Evolutionary conservation across 2,888 invertebrate genomes (phyloP).

Genomic region (Watsonalla binaria): DNA sequence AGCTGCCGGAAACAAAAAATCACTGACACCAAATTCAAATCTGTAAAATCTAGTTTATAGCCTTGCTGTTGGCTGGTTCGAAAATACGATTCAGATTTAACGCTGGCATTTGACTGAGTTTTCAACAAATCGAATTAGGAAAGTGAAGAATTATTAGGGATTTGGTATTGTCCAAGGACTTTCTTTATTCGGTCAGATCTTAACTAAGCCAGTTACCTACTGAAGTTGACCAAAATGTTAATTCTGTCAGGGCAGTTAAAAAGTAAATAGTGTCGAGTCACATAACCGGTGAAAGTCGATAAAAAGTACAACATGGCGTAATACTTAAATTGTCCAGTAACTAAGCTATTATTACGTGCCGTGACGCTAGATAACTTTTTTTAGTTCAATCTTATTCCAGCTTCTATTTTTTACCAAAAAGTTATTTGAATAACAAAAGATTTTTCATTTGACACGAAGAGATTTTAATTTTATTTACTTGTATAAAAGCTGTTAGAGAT

Average conservation of each 20-base stretch:
- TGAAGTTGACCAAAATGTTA: neutral
- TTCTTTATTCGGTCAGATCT: too few species aligned
- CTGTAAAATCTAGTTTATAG: slow-evolving; percentile 1
- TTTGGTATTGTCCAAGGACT: too few species aligned
- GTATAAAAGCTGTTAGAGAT: too few species aligned
- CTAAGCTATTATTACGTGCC: slow-evolving; percentile 35
- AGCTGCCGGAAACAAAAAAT: slow-evolving; percentile 34
- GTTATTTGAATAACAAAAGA: neutral
- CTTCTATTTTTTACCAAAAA: neutral
- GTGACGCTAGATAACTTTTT: slow-evolving; percentile 21
- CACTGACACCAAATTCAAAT: slow-evolving; percentile 14
- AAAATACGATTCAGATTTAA: neutral
- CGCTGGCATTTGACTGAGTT: too few species aligned
- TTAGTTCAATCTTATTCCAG: neutral
- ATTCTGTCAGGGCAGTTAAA: neutral
- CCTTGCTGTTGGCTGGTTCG: neutral
- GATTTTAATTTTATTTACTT: too few species aligned
- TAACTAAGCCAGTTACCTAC: too few species aligned
- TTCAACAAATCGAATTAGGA: neutral
- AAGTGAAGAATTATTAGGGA: neutral
- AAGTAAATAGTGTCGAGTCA: slow-evolving; percentile 3
- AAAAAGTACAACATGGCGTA: slow-evolving; percentile 14
- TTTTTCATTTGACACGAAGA: too few species aligned
- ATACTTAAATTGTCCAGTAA: slow-evolving; percentile 21
- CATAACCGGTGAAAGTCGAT: slow-evolving; percentile 30